Base-by-base conservation (phyloP, 2,797 vertebrate species). In the Buphagus erythrorhynchus region DNA sequence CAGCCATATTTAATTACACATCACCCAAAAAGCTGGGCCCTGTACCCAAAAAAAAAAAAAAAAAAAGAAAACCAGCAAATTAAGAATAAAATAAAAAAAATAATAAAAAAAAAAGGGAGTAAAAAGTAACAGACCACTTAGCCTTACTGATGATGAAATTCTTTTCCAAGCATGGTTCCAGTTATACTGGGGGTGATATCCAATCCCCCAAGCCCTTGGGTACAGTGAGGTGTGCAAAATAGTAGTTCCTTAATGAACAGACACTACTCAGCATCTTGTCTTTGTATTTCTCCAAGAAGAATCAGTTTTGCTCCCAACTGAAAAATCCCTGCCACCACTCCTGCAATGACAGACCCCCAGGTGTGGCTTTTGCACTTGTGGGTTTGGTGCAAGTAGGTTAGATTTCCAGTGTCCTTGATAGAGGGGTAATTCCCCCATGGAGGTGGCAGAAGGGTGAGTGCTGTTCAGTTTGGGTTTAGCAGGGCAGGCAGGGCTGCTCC, bases 391-490 rank as follows among this genome's bases (percentile, higher is more conserved):
- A 59, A 38, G 2, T 7, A 19, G 22, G 13, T 22, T 69, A 52
- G 40, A 61, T 68, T 68, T 42, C 33, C 33, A 46, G 20, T 14
- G 33, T n/a, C 28, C 63, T 72, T 8, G 3, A 7, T 4, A 2
- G 4, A 22, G 7, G 14, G 20, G 13, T 25, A 4, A n/a, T 36
- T 54, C 16, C 25, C 16, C 21, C 2, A 2, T 5, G 10, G 22
- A 28, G 0, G 5, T 22, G 13, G 35, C 45, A 38, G 36, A 72
- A 40, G 4, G 13, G 25, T 26, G 6, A 57, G 24, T 7, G 28
- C 13, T 7, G 11, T 31, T 22, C 18, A 52, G 33, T 2, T 6
- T 20, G 20, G 7, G 14, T 5, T 4, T 11, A 71, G 40, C 0
- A 11, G 25, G 19, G 5, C 1, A 7, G 43, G 18, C 5, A n/a